Evolutionary conservation across 2,888 invertebrate genomes (phyloP), one percentile per base, ranked within the genome.

Genomic region (Phortica magna): DNA sequence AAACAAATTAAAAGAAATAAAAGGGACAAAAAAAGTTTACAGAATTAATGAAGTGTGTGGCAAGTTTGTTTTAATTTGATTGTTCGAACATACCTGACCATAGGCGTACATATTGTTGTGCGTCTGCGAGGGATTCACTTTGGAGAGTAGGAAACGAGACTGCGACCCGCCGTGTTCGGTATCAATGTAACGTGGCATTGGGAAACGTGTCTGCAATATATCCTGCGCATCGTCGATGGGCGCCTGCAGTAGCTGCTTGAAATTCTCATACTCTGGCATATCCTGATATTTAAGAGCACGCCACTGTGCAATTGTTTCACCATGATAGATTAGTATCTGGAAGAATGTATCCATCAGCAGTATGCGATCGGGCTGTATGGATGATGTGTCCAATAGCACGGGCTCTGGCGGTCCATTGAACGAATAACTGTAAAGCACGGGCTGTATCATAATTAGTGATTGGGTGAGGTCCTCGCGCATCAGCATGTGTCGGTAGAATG

Each of bases 311-410:
- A 99, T 99, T 9, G 98, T 99, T 95, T 99, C 99, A 91, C 99
- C 99, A 89, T 99, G 99, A 93, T 99, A 99, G 89, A 99, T 99
- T 76, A 99, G 95, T 89, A 99, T 98, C 93, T 99, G 99, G 95
- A 99, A 99, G 94, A 99, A 99, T 0, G 99, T 99, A 92, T 99
- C 99, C 99, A 99, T 99, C 75, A 99, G 94, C 65, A 99, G 94
- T 88, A 99, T 99, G 78, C 98, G 94, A 92, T 99, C 99, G 0
- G 98, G 96, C 91, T 98, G 98, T 89, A 99, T 99, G 79, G 98
- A 98, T 73, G 98, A 98, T 3, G 99, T 98, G 92, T 99, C 99
- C 55, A 99, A 93, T 31, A 99, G 93, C 6, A 99, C 99, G 0
- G 99, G 99, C 93, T 99, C 98, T 0, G 98, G 98, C 0, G 98